Evolutionary conservation across 2,113 vertebrate genomes (phyloP), one percentile per base, ranked within the genome.

Genomic region (Artemisiospiza belli): DNA sequence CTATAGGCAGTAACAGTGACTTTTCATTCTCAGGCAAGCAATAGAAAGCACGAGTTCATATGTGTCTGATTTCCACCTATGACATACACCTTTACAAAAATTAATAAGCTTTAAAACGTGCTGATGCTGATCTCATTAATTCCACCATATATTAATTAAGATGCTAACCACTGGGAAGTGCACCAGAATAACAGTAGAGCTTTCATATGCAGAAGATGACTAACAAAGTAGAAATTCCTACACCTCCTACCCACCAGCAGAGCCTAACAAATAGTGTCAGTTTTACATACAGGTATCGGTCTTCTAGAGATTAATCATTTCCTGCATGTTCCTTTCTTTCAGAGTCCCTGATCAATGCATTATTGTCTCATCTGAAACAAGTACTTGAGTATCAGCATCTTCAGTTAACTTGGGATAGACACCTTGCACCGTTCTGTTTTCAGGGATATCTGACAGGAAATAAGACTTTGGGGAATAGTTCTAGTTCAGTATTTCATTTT

Each of bases 41-140:
- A 54, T 0, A 69, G 27, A 79, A 59, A 81, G 25, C 21, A 74
- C 2, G 0, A 57, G 12, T 18, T 73, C 15, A 20, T 4, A 15
- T 1, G 6, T 13, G 16, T 35, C 63, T 7, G 14, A 89, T 22
- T 73, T 62, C 28, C 55, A 62, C 16, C 46, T 54, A 73, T 6
- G 17, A 88, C 41, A 55, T 55, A 13, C 3, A 61, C 11, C 39
- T 63, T 74, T 11, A 58, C 23, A 84, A 87, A 91, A 87, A 63
- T 6, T 17, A 82, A 2, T 41, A 74, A 55, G 12, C 5, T 37
- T 67, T 66, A 69, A 87, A 91, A 51, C 16, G 20, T 62, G 17
- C 10, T 70, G 51, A 49, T 16, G 27, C 28, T 21, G 43, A 47
- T 39, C 43, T 70, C 47, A 22, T 64, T 44, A 82, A 79, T 24